Conservation (phyloP, 2,888 invertebrate species). For the Eupithecia subfuscata region DNA sequence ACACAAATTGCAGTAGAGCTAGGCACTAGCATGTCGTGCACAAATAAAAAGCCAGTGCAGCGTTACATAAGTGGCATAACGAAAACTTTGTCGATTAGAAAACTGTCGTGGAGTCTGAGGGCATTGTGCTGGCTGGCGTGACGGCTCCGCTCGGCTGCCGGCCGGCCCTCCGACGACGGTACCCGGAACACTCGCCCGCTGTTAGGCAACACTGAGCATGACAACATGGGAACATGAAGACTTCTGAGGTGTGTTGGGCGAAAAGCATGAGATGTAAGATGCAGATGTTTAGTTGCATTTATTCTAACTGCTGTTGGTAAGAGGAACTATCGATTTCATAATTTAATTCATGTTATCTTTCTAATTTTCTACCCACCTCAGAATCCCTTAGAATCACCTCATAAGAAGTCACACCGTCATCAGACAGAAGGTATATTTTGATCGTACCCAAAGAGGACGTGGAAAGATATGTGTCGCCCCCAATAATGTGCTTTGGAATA, state of each 20-base stretch:
- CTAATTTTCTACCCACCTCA: not conserved
- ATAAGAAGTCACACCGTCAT: not conserved
- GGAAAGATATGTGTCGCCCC: not conserved
- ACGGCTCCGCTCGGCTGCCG: slow-evolving; percentile 74
- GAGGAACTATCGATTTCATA: not conserved
- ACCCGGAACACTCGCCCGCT: slow-evolving; percentile 56
- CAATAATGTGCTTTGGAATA: not conserved
- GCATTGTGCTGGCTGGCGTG: slow-evolving; percentile 69
- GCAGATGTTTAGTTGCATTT: not conserved
- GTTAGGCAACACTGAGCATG: slow-evolving; percentile 44
- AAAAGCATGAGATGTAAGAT: not conserved
- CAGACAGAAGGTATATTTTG: not conserved
- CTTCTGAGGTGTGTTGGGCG: not conserved
- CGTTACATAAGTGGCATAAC: slow-evolving; percentile 18
- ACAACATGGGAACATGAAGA: slow-evolving; percentile 10
- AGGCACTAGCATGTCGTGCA: not conserved
- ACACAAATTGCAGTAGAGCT: not conserved
- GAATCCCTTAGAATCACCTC: no score
- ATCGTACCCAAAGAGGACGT: not conserved
- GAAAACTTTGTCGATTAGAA: slow-evolving; percentile 46
- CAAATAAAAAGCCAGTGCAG: not conserved
- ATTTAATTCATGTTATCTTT: not conserved
- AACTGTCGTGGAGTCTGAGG: slow-evolving; percentile 55
- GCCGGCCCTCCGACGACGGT: slow-evolving; percentile 57
- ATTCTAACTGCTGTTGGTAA: not conserved